Base-by-base conservation (phyloP, 2,888 invertebrate genomes). In the Auanema sp. region DNA sequence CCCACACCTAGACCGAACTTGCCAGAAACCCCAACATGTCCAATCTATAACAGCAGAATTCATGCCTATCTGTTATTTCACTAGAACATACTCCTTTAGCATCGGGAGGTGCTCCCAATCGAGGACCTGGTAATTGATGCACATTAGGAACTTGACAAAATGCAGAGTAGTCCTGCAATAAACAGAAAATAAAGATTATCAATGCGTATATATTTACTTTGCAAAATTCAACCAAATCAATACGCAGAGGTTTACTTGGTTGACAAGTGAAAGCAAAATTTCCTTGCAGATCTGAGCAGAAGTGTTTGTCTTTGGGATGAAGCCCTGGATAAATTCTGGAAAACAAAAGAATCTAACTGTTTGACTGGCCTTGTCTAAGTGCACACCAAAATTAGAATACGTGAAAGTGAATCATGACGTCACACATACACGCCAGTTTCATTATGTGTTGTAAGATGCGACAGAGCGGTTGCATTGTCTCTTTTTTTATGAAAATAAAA, bases 151-250 rank as follows among this genome's bases (percentile, higher is more conserved):
- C 68, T 14, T 69, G 60, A 50, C 79, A 79, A 42, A 77, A 70
- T 4, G 71, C 71, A 6, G 79, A 57, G 62, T 79, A 79, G 56
- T 79, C 77, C 75, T 76, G 58, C 53, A 71, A 66, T 21, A 25
- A 44, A 23, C n/a, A 3, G 57, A 24, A 47, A 43, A 43, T n/a
- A n/a, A n/a, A n/a, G n/a, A n/a, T n/a, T n/a, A n/a, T n/a, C n/a
- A n/a, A n/a, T 52, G 55, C n/a, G 5, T 41, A 4, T n/a, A 12
- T 24, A 33, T 57, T 41, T 16, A 76, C 76, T 65, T 79, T 77
- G 56, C 79, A 79, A 55, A 79, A 79, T 58, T 79, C 77, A 42
- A 77, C 77, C 21, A 79, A 65, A 68, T 79, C 79, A 33, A 77
- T 58, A 49, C 79, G 59, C n/a, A 79, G 64, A 11, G 76, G 73